These are phyloP conservation scores for Enchytraeus crypticus DNA, from an alignment of 2,888 invertebrate species.

Conservation along the genomic window DNA sequence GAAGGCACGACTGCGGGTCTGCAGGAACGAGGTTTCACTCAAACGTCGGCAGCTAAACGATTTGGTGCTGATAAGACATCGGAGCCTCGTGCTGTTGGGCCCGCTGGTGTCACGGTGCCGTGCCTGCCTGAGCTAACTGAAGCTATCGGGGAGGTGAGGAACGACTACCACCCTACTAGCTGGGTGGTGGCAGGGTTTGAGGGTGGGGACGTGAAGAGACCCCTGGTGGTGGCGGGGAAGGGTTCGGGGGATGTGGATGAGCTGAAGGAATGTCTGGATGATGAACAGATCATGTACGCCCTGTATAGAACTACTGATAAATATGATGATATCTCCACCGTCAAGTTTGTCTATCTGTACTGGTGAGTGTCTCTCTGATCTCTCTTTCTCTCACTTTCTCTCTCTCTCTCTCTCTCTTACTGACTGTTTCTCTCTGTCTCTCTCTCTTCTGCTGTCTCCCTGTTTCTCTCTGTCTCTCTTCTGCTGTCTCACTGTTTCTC, in stretches of 20 bases:
- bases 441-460: too few species aligned
- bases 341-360: conserved; percentile 45
- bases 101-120: conserved; percentile 33
- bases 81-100: conserved; percentile 27
- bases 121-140: conserved; percentile 19
- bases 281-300: conserved; percentile 39
- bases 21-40: conserved; percentile 43
- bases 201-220: conserved; percentile 30
- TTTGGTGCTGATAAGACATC: conserved; percentile 6
- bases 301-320: conserved; percentile 38
- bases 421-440: too few species aligned
- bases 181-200: conserved; percentile 38
- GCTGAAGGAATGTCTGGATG: conserved; percentile 30
- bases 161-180: conserved; percentile 29
- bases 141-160: conserved; percentile 32
- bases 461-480: too few species aligned
- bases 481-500: too few species aligned
- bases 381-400: too few species aligned
- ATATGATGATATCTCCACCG: conserved; percentile 41
- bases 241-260: conserved; percentile 36
- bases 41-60: conserved; percentile 12
- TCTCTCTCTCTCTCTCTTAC: too few species aligned
- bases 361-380: conserved; percentile 42
- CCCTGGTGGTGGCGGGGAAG: conserved; percentile 28
- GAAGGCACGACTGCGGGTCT: conserved; percentile 30